phyloP scores from a whole-genome alignment of 2,113 vertebrate species.

The Scytalopus superciliaris region DNA sequence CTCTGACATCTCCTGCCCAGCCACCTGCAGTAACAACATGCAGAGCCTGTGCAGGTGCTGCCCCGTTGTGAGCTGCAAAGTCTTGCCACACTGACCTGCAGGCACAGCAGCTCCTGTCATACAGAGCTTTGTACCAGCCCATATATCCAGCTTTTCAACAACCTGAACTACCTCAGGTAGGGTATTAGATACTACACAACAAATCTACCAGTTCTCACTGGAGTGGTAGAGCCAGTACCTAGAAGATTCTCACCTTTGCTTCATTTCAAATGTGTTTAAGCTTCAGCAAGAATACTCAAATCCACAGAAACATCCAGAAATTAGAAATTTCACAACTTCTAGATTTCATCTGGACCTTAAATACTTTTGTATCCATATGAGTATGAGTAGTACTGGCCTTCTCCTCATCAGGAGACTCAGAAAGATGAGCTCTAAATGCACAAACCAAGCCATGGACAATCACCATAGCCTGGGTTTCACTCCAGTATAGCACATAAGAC shows the following conservation, averaged over 20 bases:
- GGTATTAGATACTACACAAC: neutral
- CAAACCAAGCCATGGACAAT: neutral
- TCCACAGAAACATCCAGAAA: neutral
- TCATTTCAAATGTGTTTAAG: neutral
- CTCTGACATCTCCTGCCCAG: neutral
- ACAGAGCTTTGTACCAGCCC: neutral
- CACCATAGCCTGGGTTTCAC: neutral
- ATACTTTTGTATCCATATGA: neutral
- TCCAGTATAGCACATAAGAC: neutral
- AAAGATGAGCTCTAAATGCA: neutral
- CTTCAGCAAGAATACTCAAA: neutral
- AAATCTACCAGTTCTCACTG: rapidly evolving
- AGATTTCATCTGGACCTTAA: neutral
- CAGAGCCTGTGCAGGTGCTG: neutral
- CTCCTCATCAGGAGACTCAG: neutral
- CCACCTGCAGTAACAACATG: neutral
- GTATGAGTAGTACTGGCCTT: neutral
- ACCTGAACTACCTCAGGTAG: neutral
- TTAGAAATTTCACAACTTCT: neutral
- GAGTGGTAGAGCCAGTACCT: neutral
- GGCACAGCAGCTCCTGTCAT: neutral
- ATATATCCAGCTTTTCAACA: neutral
- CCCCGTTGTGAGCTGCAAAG: too few relatives aligned
- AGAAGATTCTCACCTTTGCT: neutral
- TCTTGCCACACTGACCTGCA: neutral